Percentiles rank a stretch among this genome's conserved stretches.
phyloP scores from a whole-genome alignment of 1,140 invertebrate species.

The Drosophila arawakana region DNA sequence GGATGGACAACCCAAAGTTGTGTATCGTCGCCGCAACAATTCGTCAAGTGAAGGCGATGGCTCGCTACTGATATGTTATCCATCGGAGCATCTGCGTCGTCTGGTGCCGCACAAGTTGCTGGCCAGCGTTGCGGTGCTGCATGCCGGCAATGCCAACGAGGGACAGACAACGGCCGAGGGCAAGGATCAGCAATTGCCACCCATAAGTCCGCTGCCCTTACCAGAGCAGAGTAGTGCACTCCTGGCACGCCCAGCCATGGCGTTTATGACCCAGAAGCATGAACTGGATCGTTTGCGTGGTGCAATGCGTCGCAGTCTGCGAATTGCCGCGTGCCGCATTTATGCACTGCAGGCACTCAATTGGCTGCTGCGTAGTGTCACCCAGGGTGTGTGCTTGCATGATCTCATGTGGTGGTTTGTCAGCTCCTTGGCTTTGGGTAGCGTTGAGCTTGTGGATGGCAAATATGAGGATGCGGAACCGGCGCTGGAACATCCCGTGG shows the following conservation, averaged over 20 bases:
- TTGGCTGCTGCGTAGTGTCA: constrained; percentile 96
- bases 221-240: constrained; percentile 68
- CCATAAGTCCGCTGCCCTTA: background rate
- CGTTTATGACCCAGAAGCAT: constrained; percentile 94
- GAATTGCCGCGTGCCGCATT: constrained; percentile 93
- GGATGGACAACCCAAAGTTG: constrained; percentile 71
- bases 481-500: constrained; percentile 92
- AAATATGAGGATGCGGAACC: constrained; percentile 79
- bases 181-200: constrained; percentile 12
- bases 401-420: constrained; percentile 98
- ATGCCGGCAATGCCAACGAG: constrained; percentile 38
- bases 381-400: constrained; percentile 95
- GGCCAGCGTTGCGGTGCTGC: constrained; percentile 64
- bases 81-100: constrained; percentile 91
- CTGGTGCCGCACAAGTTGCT: constrained; percentile 86
- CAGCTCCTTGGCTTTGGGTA: constrained; percentile 87
- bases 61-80: constrained; percentile 91
- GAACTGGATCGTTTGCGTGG: constrained; percentile 92
- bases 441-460: constrained; percentile 51
- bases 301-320: constrained; percentile 93
- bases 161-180: background rate
- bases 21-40: constrained; percentile 78
- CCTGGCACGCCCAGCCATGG: constrained; percentile 90
- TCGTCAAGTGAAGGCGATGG: constrained; percentile 85
- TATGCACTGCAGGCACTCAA: constrained; percentile 95